Percentiles rank a stretch among this genome's conserved stretches.
Evolutionary conservation across 2,113 vertebrate species (phyloP).

Genomic region (Tachycineta bicolor): DNA sequence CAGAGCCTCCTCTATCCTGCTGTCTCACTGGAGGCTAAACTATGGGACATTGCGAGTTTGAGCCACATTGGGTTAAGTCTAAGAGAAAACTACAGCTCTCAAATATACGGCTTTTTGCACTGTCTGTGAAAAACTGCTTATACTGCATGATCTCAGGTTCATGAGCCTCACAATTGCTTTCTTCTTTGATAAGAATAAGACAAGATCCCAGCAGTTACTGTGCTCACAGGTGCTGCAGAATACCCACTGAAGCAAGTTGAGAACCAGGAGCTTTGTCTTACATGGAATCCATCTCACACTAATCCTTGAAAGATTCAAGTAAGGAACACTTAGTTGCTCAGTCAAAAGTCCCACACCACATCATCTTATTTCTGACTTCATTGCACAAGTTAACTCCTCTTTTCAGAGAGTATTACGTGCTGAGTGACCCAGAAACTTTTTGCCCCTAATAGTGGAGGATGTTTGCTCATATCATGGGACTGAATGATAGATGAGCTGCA

Average conservation of each 20-base stretch:
- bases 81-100: not conserved
- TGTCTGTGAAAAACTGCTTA: not conserved
- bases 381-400: not conserved
- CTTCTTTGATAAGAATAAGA: not conserved
- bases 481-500: not conserved
- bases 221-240: not conserved
- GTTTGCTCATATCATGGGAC: not conserved
- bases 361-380: not conserved
- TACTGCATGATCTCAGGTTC: not conserved
- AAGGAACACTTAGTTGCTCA: not conserved
- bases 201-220: not conserved
- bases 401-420: not conserved
- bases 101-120: not conserved
- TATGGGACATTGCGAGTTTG: accelerated
- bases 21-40: not conserved
- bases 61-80: not conserved
- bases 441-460: not conserved
- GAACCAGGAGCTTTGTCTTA: not conserved
- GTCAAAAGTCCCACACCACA: not conserved
- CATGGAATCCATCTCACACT: not conserved
- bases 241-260: not conserved
- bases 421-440: not conserved
- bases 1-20: not conserved
- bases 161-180: not conserved
- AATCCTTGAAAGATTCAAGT: not conserved